phyloP scores from a whole-genome alignment of 2,113 vertebrate species.

The Merops nubicus region DNA sequence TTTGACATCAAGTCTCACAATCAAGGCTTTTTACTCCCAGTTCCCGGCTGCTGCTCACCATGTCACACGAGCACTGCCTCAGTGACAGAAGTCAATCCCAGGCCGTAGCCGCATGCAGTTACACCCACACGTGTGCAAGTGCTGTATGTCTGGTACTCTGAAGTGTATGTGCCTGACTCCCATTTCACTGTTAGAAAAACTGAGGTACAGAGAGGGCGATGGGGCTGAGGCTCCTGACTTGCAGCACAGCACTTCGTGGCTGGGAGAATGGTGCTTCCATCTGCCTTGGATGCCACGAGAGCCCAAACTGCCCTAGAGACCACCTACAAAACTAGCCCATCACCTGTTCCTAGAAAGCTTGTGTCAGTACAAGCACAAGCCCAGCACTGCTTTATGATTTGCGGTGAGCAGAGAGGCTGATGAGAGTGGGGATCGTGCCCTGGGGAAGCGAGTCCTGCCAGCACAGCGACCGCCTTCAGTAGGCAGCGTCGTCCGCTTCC shows the following conservation, averaged over 20 bases:
- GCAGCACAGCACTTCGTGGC: not conserved
- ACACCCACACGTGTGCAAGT: accelerated
- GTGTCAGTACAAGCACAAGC: not conserved
- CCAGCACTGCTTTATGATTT: not conserved
- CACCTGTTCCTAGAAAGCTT: not conserved
- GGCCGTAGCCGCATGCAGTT: not conserved
- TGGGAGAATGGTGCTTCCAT: not conserved
- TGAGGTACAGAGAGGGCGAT: not conserved
- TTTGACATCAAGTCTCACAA: not conserved
- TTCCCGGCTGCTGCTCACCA: not conserved
- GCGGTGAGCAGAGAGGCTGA: not conserved
- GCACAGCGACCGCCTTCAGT: not conserved
- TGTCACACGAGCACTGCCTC: not conserved
- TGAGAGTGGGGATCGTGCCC: accelerated
- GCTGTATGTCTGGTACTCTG: no score
- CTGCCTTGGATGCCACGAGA: not conserved
- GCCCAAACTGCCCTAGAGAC: not conserved
- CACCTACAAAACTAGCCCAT: not conserved
- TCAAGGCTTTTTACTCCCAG: not conserved
- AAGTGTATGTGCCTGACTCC: not conserved
- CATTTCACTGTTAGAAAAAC: not conserved
- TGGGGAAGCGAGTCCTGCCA: not conserved
- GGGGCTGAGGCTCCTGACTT: not conserved
- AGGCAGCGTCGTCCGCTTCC: not conserved
- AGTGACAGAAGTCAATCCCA: not conserved